Evolutionary conservation across 2,113 vertebrate genomes (phyloP).

Genomic region (Struthio camelus): DNA sequence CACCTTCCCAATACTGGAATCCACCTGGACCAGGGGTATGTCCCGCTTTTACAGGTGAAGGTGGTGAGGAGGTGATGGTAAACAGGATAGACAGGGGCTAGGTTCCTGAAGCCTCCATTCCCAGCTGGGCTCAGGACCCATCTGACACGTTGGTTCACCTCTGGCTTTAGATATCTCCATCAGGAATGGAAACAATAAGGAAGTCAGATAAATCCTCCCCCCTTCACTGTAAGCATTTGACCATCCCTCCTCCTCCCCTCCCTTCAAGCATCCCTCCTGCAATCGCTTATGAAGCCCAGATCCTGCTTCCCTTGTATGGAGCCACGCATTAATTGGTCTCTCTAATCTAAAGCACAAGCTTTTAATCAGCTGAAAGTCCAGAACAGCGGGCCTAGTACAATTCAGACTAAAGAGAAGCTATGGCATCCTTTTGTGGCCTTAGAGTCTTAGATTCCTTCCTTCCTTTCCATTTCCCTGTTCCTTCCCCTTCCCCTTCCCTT

Average conservation of each 20-base stretch:
- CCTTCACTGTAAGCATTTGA: neutral
- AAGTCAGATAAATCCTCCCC: neutral
- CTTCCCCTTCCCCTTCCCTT: neutral
- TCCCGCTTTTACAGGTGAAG: neutral
- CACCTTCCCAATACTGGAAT: neutral
- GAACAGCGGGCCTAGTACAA: neutral
- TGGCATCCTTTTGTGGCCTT: rapidly evolving
- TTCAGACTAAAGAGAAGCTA: neutral
- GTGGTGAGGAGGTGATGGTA: neutral
- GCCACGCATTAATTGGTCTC: neutral
- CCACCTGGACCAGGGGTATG: neutral
- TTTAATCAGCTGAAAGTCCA: neutral
- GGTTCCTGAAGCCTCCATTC: neutral
- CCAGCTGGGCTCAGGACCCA: neutral
- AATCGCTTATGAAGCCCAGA: neutral
- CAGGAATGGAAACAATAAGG: neutral
- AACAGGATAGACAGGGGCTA: neutral
- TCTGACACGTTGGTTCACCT: neutral
- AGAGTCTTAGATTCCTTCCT: neutral
- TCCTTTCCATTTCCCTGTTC: no score
- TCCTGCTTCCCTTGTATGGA: neutral
- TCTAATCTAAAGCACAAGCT: neutral
- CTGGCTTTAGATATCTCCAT: neutral
- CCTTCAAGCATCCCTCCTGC: neutral
- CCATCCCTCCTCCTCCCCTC: neutral